Percentiles rank a stretch among this genome's conserved stretches.
These are phyloP conservation scores for Probaryconus sp. DNA, from an alignment of 1,140 invertebrate species.

Conservation along the genomic window DNA sequence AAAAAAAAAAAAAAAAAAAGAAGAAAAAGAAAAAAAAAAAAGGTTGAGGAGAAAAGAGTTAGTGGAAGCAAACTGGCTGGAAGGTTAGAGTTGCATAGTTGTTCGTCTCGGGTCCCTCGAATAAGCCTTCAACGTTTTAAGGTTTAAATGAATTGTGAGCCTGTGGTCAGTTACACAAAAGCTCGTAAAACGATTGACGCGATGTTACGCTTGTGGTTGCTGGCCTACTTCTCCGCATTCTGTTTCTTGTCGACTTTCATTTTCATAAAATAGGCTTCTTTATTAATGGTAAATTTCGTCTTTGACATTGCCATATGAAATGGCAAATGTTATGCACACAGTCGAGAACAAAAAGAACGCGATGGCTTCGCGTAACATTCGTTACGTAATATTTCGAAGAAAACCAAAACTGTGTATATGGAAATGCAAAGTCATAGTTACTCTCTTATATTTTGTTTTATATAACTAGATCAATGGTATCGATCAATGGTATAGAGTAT, in stretches of 20 bases:
- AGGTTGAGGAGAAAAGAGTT: constrained; percentile 12
- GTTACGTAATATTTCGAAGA: too few species aligned
- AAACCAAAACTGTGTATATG: too few species aligned
- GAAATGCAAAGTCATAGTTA: too few species aligned
- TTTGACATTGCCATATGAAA: constrained; percentile 49
- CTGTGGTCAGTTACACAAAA: constrained; percentile 61
- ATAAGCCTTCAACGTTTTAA: constrained; percentile 56
- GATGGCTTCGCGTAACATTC: too few species aligned
- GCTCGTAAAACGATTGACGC: constrained; percentile 59
- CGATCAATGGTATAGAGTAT: too few species aligned
- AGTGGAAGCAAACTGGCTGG: constrained; percentile 36
- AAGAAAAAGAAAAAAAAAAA: too few species aligned
- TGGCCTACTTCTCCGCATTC: constrained; percentile 56
- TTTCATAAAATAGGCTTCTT: constrained; percentile 61
- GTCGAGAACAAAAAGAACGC: too few species aligned
- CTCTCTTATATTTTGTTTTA: too few species aligned
- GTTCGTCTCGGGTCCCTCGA: constrained; percentile 8
- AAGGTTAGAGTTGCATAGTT: constrained; percentile 38
- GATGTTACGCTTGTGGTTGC: constrained; percentile 47
- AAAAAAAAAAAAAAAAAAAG: too few species aligned
- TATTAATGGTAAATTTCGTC: constrained; percentile 57
- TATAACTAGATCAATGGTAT: too few species aligned
- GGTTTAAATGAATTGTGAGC: constrained; percentile 58
- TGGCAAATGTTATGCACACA: constrained; percentile 32
- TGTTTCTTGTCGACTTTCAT: constrained; percentile 49